Percentiles rank a stretch among this genome's conserved stretches.
Evolutionary conservation across 2,797 vertebrate species (phyloP).

Genomic region (Sciurus vulgaris): DNA sequence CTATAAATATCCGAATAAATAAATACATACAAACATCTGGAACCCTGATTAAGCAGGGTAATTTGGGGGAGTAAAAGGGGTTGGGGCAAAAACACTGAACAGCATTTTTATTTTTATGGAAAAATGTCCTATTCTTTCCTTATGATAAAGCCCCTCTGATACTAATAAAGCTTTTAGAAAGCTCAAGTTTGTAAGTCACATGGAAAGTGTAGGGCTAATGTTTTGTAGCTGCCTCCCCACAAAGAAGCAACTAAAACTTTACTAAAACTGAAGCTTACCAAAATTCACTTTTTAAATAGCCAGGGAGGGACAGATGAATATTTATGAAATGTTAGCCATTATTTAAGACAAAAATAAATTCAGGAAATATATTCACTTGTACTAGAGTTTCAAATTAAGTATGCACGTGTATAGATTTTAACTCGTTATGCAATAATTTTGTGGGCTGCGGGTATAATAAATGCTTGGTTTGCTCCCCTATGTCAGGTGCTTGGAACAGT

Average conservation of each 20-base stretch:
- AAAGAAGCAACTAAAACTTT: neutral
- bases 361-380: neutral
- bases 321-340: neutral
- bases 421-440: neutral
- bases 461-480: neutral
- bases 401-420: neutral
- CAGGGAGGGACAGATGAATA: neutral
- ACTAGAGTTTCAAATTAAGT: neutral
- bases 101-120: conserved; percentile 70
- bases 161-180: neutral
- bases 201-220: neutral
- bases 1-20: conserved; percentile 86
- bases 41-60: conserved; percentile 83
- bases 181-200: neutral
- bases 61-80: neutral
- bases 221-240: neutral
- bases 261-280: neutral
- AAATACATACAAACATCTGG: conserved; percentile 85
- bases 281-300: neutral
- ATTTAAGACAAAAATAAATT: conserved; percentile 44
- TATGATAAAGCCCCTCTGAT: conserved; percentile 65
- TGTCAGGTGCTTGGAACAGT: neutral
- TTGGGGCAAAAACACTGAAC: neutral
- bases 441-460: neutral
- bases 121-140: conserved; percentile 53